These are phyloP conservation scores for Anoncus sp. DNA, from an alignment of 2,888 invertebrate species.

Conservation along the genomic window DNA sequence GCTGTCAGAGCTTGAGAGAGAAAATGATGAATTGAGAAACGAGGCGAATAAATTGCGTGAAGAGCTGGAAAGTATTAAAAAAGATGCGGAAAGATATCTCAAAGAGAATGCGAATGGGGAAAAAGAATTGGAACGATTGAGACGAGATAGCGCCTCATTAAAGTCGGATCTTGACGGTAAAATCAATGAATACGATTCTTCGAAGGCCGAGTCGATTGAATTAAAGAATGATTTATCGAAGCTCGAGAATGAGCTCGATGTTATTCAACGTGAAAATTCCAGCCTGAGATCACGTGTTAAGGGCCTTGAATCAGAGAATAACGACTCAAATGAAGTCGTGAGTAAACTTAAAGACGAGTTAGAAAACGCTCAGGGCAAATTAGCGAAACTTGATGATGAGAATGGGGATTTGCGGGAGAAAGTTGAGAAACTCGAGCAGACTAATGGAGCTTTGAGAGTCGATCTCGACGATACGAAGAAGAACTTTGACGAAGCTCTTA, in stretches of 20 bases:
- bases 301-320: constrained; percentile 47
- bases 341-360: constrained; percentile 42
- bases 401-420: constrained; percentile 41
- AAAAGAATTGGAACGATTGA: constrained; percentile 49
- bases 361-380: constrained; percentile 38
- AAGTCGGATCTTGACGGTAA: constrained; percentile 44
- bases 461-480: constrained; percentile 56
- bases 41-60: constrained; percentile 36
- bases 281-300: constrained; percentile 40
- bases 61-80: constrained; percentile 46
- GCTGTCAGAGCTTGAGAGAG: constrained; percentile 27
- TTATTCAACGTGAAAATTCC: constrained; percentile 39
- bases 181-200: constrained; percentile 40
- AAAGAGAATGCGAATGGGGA: constrained; percentile 30
- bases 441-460: constrained; percentile 53
- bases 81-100: constrained; percentile 46
- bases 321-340: constrained; percentile 50
- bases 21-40: constrained; percentile 41
- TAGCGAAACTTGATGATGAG: constrained; percentile 46
- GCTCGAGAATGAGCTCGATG: constrained; percentile 52
- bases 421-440: constrained; percentile 53
- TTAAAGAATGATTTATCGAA: constrained; percentile 51
- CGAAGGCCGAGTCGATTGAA: constrained; percentile 42
- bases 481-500: constrained; percentile 50
- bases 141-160: constrained; percentile 44